A percentile compares a stretch with the other conserved stretches of the same genome.
Conservation (phyloP, 1,140 invertebrate species). For the Penaeus chinensis region DNA sequence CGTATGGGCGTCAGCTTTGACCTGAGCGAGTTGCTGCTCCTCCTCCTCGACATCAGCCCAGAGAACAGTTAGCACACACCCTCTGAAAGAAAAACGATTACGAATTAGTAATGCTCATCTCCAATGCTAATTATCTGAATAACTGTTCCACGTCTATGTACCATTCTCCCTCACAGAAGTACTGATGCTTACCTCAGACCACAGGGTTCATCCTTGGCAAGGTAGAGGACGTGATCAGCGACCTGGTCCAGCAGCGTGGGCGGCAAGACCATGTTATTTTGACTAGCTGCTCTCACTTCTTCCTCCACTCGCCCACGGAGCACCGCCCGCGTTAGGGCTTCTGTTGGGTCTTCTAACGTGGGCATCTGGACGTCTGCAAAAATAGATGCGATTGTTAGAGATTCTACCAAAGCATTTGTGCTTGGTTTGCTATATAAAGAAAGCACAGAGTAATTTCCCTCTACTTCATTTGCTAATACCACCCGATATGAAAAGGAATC, state of each 20-base stretch:
- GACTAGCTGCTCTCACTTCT: constrained; percentile 16
- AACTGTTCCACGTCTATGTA: too few species aligned
- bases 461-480: too few species aligned
- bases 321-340: constrained; percentile 24
- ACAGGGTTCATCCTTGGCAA: constrained; percentile 49
- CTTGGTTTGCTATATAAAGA: too few species aligned
- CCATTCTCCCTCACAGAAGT: neutral
- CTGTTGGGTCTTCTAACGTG: constrained; percentile 33
- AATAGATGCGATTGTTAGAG: neutral
- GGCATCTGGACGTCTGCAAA: neutral
- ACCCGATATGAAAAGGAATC: too few species aligned
- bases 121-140: too few species aligned
- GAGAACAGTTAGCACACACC: constrained; percentile 34
- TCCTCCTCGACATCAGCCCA: constrained; percentile 28
- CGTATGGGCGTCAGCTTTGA: constrained; percentile 35
- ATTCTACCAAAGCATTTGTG: neutral
- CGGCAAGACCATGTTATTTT: constrained; percentile 44
- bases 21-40: constrained; percentile 28
- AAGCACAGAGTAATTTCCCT: too few species aligned
- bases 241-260: constrained; percentile 41
- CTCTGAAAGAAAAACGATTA: constrained; percentile 18
- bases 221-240: constrained; percentile 41
- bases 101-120: neutral
- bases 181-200: constrained; percentile 40
- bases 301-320: constrained; percentile 48